Conservation (phyloP, 2,113 vertebrate species). For the Pandion haliaetus region DNA sequence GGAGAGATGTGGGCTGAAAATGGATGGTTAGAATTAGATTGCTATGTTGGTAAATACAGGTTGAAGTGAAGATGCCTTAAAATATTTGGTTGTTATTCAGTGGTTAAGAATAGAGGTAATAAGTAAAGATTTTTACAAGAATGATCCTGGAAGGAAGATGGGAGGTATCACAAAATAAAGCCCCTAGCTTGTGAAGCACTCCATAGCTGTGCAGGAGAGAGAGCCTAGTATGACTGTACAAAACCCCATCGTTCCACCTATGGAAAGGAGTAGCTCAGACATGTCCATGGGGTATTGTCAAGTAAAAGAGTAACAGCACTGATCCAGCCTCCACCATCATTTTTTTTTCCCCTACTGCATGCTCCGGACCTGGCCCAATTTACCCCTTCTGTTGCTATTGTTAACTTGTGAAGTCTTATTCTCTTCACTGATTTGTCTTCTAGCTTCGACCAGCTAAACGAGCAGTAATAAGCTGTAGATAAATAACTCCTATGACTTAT, state of each 20-base stretch:
- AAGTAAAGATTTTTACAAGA: background rate
- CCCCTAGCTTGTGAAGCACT: background rate
- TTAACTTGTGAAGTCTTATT: background rate
- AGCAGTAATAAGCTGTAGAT: background rate
- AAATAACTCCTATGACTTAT: background rate
- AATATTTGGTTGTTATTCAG: background rate
- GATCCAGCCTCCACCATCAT: background rate
- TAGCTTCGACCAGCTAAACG: background rate
- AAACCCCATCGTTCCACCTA: background rate
- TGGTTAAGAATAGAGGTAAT: background rate
- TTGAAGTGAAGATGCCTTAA: background rate
- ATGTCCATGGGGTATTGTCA: background rate
- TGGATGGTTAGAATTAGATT: background rate
- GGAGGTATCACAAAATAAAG: background rate
- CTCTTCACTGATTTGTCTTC: background rate
- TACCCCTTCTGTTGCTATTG: background rate
- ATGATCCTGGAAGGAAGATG: background rate
- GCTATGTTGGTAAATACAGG: background rate
- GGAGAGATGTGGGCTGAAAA: constrained; percentile 73
- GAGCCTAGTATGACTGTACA: background rate
- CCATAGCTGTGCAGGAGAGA: background rate
- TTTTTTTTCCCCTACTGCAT: background rate
- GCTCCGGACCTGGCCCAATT: background rate
- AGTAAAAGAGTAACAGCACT: background rate
- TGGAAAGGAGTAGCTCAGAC: background rate